These are phyloP conservation scores for Pionites leucogaster DNA, from an alignment of 2,113 vertebrate genomes.

Conservation along the genomic window DNA sequence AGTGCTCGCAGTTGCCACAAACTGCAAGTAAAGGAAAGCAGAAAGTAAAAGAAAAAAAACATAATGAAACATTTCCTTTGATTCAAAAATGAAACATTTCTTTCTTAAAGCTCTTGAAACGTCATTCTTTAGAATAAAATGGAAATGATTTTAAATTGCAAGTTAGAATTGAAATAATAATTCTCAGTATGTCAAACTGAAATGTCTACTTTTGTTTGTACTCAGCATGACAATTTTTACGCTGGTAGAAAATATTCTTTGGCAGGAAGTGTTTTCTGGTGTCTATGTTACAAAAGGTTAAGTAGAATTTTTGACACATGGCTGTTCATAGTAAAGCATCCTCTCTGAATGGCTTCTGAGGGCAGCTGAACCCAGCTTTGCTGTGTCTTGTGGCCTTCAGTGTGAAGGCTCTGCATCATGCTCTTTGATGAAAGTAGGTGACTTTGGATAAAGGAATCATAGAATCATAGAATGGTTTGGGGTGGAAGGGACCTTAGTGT, in stretches of 20 bases:
- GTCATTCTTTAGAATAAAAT: not conserved
- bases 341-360: not conserved
- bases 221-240: not conserved
- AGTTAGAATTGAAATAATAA: not conserved
- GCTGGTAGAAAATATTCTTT: fast-evolving
- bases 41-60: not conserved
- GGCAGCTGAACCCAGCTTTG: too few relatives aligned
- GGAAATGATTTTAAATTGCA: not conserved
- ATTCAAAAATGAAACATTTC: constrained; percentile 6
- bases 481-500: not conserved
- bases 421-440: not conserved
- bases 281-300: fast-evolving
- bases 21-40: not conserved
- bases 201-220: not conserved
- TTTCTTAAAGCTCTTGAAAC: not conserved
- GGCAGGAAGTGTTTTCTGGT: not conserved
- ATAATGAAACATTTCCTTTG: not conserved
- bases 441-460: not conserved
- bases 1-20: not conserved
- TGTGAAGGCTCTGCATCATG: fast-evolving
- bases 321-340: fast-evolving
- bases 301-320: fast-evolving
- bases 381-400: fast-evolving
- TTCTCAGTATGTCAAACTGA: not conserved
- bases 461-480: not conserved